Evolutionary conservation across 1,140 invertebrate genomes (phyloP).

Genomic region (Brachionus koreanus): DNA sequence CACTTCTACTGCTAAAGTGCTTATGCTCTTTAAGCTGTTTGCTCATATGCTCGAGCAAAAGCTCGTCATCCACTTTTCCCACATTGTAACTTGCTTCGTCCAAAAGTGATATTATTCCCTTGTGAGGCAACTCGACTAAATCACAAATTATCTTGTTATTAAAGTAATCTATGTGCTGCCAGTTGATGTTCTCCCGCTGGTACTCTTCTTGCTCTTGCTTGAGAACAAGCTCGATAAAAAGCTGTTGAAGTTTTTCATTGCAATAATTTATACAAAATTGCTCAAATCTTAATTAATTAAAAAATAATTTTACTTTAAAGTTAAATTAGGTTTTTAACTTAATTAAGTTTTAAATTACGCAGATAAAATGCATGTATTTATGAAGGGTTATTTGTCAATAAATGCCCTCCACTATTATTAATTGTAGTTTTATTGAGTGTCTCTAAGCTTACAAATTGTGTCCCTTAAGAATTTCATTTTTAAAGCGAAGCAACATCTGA

Average conservation of each 20-base stretch:
- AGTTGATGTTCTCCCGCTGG: slow-evolving; percentile 74
- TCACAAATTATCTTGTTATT: slow-evolving; percentile 77
- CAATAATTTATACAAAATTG: slow-evolving; percentile 97
- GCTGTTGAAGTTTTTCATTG: slow-evolving; percentile 90
- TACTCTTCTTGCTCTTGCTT: slow-evolving; percentile 96
- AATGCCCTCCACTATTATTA: no score
- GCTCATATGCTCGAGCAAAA: slow-evolving; percentile 87
- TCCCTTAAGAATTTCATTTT: no score
- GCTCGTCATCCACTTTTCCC: slow-evolving; percentile 82
- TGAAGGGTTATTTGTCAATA: no score
- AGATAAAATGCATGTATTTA: no score
- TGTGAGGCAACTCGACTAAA: slow-evolving; percentile 82
- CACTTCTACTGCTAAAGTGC: slow-evolving; percentile 81
- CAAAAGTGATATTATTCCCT: slow-evolving; percentile 84
- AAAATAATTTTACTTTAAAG: neutral
- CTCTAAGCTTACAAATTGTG: no score
- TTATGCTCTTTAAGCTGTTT: slow-evolving; percentile 77
- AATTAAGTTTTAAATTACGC: no score
- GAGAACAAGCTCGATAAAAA: slow-evolving; percentile 89
- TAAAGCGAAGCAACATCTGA: no score
- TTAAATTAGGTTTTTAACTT: neutral
- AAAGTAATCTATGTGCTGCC: slow-evolving; percentile 72
- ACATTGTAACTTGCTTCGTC: slow-evolving; percentile 91
- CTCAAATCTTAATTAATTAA: slow-evolving; percentile 72
- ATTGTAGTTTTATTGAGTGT: no score